A percentile compares a stretch with the other conserved stretches of the same genome.
These are phyloP conservation scores for Zaprionus vittiger DNA, from an alignment of 1,140 invertebrate species.

Conservation along the genomic window DNA sequence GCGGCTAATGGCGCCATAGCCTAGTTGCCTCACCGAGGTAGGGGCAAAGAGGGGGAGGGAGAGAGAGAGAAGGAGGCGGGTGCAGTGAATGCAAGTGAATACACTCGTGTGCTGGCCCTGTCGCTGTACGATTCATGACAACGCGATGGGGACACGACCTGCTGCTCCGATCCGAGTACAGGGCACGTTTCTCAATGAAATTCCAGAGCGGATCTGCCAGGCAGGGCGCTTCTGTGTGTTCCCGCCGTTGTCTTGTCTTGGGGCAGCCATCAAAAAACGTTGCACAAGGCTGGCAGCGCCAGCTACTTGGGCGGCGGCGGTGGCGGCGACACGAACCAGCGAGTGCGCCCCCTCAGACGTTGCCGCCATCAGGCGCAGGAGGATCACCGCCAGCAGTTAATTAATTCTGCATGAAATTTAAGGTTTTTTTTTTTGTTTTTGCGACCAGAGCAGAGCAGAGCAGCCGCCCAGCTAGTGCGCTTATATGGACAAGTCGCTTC, in stretches of 20 bases:
- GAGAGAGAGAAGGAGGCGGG: neutral
- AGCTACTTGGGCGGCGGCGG: slow-evolving; percentile 37
- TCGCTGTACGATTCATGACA: slow-evolving; percentile 59
- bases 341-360: slow-evolving; percentile 35
- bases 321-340: slow-evolving; percentile 65
- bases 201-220: slow-evolving; percentile 63
- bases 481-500: slow-evolving; percentile 76
- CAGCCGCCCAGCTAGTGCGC: slow-evolving; percentile 43
- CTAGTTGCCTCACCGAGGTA: neutral
- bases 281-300: slow-evolving; percentile 50
- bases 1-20: slow-evolving; percentile 71
- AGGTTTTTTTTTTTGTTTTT: slow-evolving; percentile 63
- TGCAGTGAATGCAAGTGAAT: slow-evolving; percentile 5
- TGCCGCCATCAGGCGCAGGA: slow-evolving; percentile 37
- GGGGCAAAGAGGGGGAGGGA: neutral
- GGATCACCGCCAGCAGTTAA: slow-evolving; percentile 59
- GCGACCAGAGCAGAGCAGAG: slow-evolving; percentile 9
- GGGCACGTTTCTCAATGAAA: slow-evolving; percentile 83
- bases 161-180: slow-evolving; percentile 58
- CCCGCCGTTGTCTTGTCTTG: slow-evolving; percentile 67
- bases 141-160: slow-evolving; percentile 75
- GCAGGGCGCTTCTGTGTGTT: slow-evolving; percentile 77
- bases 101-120: slow-evolving; percentile 14
- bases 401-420: slow-evolving; percentile 84
- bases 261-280: slow-evolving; percentile 71